Evolutionary conservation across 2,797 vertebrate genomes (phyloP).

Genomic region (Catharus ustulatus): DNA sequence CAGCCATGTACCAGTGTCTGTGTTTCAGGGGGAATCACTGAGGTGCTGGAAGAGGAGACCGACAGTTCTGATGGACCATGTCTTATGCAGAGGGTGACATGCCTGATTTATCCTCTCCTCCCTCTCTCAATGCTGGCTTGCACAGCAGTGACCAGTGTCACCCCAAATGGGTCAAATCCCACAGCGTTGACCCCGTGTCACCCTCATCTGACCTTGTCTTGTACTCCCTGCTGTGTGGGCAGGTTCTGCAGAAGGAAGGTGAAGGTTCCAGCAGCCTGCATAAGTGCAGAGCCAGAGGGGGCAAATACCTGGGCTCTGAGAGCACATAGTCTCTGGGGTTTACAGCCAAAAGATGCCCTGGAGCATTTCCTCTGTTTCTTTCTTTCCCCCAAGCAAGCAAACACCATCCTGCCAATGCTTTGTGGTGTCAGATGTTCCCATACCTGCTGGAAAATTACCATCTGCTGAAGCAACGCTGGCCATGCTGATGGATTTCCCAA

Average conservation of each 20-base stretch:
- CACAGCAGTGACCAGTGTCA: neutral
- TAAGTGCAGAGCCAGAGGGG: neutral
- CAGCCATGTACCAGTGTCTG: neutral
- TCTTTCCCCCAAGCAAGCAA: neutral
- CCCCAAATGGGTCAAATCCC: neutral
- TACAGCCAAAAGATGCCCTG: neutral
- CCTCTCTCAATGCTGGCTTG: neutral
- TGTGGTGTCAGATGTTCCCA: neutral
- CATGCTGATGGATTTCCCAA: neutral
- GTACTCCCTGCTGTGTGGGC: fast-evolving
- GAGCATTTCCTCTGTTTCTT: neutral
- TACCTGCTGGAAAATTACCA: neutral
- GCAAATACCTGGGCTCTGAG: fast-evolving
- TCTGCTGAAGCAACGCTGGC: neutral
- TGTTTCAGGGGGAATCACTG: neutral
- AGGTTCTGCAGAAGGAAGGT: neutral
- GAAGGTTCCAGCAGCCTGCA: neutral
- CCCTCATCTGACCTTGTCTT: neutral
- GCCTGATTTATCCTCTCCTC: neutral
- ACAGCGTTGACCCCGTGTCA: neutral
- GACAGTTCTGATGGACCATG: fast-evolving
- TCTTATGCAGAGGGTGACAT: fast-evolving
- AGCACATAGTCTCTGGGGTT: neutral
- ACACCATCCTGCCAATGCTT: neutral
- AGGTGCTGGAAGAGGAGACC: neutral